Conservation (phyloP, 2,113 vertebrate species). For the Crypturellus undulatus region DNA sequence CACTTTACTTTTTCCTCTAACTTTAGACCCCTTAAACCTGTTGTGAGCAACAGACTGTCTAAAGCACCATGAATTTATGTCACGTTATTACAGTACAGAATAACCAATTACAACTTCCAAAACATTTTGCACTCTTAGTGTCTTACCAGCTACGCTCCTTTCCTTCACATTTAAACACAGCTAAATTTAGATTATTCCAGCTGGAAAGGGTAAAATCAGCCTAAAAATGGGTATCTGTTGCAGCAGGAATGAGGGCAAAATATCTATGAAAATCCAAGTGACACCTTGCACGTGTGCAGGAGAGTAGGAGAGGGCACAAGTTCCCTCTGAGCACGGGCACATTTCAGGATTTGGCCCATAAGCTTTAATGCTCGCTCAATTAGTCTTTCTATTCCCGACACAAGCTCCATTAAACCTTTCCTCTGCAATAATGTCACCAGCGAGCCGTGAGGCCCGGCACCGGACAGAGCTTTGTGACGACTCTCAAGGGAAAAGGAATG, state of each 20-base stretch:
- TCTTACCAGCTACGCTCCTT: background rate
- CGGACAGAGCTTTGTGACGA: background rate
- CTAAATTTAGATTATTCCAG: background rate
- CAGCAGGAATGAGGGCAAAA: background rate
- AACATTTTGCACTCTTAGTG: background rate
- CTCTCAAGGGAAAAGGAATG: background rate
- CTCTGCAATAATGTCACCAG: background rate
- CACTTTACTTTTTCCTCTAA: background rate
- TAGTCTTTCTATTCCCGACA: background rate
- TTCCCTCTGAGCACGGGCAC: background rate
- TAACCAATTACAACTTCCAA: background rate
- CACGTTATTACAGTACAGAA: background rate
- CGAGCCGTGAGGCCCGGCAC: background rate
- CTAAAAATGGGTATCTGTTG: accelerated
- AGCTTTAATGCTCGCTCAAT: background rate
- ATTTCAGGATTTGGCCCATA: background rate
- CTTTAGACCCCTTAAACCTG: background rate
- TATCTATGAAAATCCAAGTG: background rate
- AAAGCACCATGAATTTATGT: background rate
- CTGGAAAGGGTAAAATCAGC: background rate
- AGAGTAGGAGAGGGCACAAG: background rate
- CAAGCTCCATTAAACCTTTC: background rate
- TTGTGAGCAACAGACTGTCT: background rate
- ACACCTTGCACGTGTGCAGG: accelerated
- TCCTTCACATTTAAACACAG: background rate